Percentiles rank a stretch among this genome's conserved stretches.
Conservation (phyloP, 2,888 invertebrate species). For the Ypsolopha sequella region DNA sequence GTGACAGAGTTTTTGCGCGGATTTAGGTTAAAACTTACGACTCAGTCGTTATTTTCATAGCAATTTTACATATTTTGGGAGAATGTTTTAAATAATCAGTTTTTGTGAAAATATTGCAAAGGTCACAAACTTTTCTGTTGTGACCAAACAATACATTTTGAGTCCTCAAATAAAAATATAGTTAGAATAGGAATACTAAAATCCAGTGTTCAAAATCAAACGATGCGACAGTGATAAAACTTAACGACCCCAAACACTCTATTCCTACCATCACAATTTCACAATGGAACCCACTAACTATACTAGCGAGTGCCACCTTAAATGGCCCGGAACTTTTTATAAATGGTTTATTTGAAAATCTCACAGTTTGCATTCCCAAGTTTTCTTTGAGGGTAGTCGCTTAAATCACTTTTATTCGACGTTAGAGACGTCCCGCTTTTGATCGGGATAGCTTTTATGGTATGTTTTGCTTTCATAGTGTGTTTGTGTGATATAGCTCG, state of each 20-base stretch:
- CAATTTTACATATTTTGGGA: no score
- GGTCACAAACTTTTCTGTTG: no score
- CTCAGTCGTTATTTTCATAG: no score
- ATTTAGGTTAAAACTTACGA: no score
- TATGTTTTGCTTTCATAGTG: slow-evolving; percentile 55
- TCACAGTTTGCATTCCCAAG: slow-evolving; percentile 59
- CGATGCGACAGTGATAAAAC: slow-evolving; percentile 39
- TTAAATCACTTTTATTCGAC: slow-evolving; percentile 63
- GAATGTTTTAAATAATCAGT: no score
- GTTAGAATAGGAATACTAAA: no score
- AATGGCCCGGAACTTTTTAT: slow-evolving; percentile 67
- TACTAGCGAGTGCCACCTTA: slow-evolving; percentile 21
- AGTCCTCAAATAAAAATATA: no score
- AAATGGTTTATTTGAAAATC: slow-evolving; percentile 66
- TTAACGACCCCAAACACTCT: slow-evolving; percentile 53
- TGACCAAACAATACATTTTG: no score
- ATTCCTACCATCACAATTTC: slow-evolving; percentile 25
- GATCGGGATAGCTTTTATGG: slow-evolving; percentile 64
- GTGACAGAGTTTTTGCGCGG: no score
- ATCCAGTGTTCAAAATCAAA: background rate
- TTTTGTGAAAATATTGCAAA: no score
- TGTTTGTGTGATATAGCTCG: slow-evolving; percentile 36
- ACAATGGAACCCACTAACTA: no score
- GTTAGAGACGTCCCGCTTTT: slow-evolving; percentile 56
- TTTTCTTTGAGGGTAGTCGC: slow-evolving; percentile 43